Base-by-base conservation (phyloP, 2,888 invertebrate genomes). In the Amphimallon solstitiale region DNA sequence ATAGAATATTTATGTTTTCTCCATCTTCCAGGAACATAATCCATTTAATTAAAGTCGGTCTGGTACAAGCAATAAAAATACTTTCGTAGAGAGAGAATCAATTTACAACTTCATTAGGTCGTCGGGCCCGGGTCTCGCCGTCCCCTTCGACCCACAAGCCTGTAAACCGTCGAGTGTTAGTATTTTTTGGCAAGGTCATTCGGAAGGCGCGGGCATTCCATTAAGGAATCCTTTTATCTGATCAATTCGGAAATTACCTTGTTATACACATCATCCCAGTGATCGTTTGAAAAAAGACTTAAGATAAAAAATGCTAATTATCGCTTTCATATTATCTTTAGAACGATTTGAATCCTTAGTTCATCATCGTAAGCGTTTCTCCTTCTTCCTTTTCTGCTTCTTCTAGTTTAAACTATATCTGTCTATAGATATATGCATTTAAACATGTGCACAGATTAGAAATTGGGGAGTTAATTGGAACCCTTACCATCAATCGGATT, bases 231-330 rank as follows among this genome's bases (percentile, higher is more conserved):
- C 15, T 52, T 52, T 52, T 52, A 52, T 52, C 52, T 15, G 52
- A 35, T 35, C 52, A 12, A 12, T 14, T 52, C 35, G 15, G n/a
- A 34, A 34, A 52, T 29, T 49, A 29, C 29, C 52, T 52, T 34
- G 52, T 52, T 52, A 52, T 34, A 34, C 52, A 29, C 52, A 35
- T 52, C 52, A 34, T 23, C 52, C 7, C 17, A 23, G 10, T 17
- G 34, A 52, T 52, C 52, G 52, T 52, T 52, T 29, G 34, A 49
- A 51, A 34, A 34, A 34, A 34, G 35, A 52, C 29, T 52, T 52
- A 52, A 52, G 49, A 52, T 52, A 52, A 52, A 52, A 52, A 52
- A 43, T 35, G 52, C 35, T 52, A 52, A 52, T 52, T 52, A 52
- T 34, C 12, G 35, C 29, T 29, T 43, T 15, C 10, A 34, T 52